Conservation (phyloP, 2,113 vertebrate species). For the Haplochromis vanheusdeni region DNA sequence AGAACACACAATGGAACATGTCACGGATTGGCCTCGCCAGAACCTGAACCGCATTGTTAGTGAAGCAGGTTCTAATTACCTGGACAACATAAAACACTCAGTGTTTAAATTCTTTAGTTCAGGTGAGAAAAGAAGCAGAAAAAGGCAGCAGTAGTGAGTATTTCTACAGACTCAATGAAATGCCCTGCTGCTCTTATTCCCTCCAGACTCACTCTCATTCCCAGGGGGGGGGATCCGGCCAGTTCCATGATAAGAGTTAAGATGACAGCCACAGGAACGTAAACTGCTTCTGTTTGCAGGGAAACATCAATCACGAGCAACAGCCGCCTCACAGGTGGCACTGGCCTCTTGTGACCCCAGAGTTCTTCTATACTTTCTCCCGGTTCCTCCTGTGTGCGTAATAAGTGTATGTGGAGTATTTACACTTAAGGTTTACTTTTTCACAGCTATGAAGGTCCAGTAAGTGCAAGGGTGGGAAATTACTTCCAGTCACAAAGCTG, state of each 20-base stretch:
- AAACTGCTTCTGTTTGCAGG: slow-evolving; percentile 22
- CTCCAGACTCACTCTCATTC: neutral
- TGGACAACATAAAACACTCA: neutral
- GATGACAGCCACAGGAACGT: slow-evolving; percentile 20
- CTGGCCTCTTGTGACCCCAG: neutral
- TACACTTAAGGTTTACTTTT: neutral
- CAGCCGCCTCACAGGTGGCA: slow-evolving; percentile 22
- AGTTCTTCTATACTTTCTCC: neutral
- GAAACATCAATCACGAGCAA: slow-evolving; percentile 30
- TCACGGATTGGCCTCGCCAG: fast-evolving
- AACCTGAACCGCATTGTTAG: neutral
- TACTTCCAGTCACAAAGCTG: neutral
- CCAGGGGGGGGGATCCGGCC: neutral
- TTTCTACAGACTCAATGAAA: neutral
- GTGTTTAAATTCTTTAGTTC: neutral
- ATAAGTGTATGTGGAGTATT: neutral
- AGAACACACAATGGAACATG: neutral
- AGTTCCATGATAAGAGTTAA: slow-evolving; percentile 34
- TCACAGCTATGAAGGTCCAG: neutral
- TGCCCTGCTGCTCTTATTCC: neutral
- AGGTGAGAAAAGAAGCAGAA: neutral
- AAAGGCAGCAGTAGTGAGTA: neutral
- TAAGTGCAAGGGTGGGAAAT: neutral
- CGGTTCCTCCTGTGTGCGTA: neutral
- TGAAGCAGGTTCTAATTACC: neutral